Base-by-base conservation (phyloP, 2,797 vertebrate genomes). In the Hapalemur alaotrensis region DNA sequence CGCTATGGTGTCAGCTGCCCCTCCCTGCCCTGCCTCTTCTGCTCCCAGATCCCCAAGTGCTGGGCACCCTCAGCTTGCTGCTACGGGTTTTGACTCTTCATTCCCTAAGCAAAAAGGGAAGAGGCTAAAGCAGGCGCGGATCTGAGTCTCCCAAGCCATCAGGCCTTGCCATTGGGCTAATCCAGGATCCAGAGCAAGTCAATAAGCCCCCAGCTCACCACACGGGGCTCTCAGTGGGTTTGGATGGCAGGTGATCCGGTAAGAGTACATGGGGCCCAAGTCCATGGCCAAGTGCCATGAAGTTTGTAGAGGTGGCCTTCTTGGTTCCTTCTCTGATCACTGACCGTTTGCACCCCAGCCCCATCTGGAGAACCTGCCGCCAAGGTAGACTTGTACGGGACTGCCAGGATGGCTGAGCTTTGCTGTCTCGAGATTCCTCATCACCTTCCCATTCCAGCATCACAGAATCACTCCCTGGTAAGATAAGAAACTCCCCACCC, bases 391-490 rank as follows among this genome's bases (percentile, higher is more conserved):
- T 18, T 54, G 23, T 4, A 30, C 48, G 30, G 1, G 23, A 46
- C 35, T 14, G 0, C 50, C 11, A 23, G 41, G 9, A 38, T 3
- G 0, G 1, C n/a, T 1, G 0, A 41, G 5, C 13, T 61, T 65
- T 43, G 30, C 61, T 52, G 41, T 43, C 20, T 35, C n/a, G 57
- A 48, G 10, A 38, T 41, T 43, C 65, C 17, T n/a, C 15, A 63
- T n/a, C 22, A 4, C n/a, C 20, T 87, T 72, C 8, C 50, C 7
- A 35, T 9, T 52, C 32, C 11, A 12, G 30, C 23, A 18, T 13
- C 32, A 63, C 59, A 14, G n/a, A 69, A 38, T 50, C 11, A 4
- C 20, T 65, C 41, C 6, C 82, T 54, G 17, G 35, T 4, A 20
- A 95, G 22, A 76, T 13, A 78, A 70, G 20, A 76, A 22, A 67